phyloP scores from a whole-genome alignment of 2,888 invertebrate genomes.

The Brachyptera putata region DNA sequence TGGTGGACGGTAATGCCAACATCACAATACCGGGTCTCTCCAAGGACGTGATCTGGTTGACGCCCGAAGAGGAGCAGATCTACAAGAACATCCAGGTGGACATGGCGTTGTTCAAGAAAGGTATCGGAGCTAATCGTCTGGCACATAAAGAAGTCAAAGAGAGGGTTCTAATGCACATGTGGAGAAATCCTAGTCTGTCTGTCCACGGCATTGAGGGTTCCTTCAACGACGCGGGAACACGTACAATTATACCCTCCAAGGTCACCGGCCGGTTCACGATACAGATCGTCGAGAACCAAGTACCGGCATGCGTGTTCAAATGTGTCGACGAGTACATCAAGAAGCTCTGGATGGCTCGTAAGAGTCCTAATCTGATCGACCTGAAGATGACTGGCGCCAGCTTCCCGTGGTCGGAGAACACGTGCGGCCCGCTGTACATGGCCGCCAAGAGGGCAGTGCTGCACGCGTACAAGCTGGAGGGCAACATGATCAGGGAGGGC shows the following conservation, averaged over 20 bases:
- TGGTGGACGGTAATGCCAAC: background rate
- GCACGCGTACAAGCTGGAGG: background rate
- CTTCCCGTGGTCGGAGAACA: slow-evolving; percentile 3
- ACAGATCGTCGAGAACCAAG: background rate
- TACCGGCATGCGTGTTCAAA: background rate
- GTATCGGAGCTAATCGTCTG: background rate
- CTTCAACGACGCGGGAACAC: background rate
- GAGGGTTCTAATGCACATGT: slow-evolving; percentile 6
- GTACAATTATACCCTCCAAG: background rate
- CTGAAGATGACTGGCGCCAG: background rate
- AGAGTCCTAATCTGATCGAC: background rate
- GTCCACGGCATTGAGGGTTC: slow-evolving; percentile 11
- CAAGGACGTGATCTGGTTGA: background rate
- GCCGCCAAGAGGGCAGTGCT: background rate
- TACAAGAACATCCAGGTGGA: slow-evolving; percentile 5
- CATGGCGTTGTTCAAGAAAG: background rate
- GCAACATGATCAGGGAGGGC: background rate
- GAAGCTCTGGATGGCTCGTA: background rate
- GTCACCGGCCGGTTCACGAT: slow-evolving; percentile 1
- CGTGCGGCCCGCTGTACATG: background rate
- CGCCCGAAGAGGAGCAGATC: slow-evolving; percentile 1
- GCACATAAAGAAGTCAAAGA: slow-evolving; percentile 1
- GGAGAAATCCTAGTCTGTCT: slow-evolving; percentile 6
- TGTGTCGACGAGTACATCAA: background rate
- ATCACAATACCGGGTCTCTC: background rate